A percentile compares a stretch with the other conserved stretches of the same genome.
These are phyloP conservation scores for Drosophila simulans DNA, from an alignment of 1,140 invertebrate genomes.

Conservation along the genomic window DNA sequence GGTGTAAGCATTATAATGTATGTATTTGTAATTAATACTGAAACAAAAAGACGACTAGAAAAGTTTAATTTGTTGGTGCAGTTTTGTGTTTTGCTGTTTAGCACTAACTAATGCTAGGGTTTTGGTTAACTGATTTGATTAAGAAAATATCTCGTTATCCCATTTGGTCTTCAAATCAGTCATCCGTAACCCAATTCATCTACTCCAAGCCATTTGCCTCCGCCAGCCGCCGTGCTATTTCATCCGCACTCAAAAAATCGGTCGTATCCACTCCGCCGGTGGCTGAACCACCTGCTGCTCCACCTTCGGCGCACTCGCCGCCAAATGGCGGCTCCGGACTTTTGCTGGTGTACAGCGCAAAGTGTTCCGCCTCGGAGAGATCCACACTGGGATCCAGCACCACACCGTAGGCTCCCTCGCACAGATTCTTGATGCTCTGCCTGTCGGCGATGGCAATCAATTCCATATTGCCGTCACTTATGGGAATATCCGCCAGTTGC, in stretches of 20 bases:
- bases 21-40: constrained; percentile 65
- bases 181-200: neutral
- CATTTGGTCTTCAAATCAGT: constrained; percentile 3
- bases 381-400: constrained; percentile 85
- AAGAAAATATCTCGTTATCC: too few relatives aligned
- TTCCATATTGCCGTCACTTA: constrained; percentile 84
- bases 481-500: constrained; percentile 80
- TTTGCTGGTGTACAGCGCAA: constrained; percentile 92
- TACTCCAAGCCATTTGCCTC: constrained; percentile 73
- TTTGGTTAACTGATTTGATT: constrained; percentile 19
- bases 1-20: constrained; percentile 24
- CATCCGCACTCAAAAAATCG: constrained; percentile 85
- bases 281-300: constrained; percentile 84
- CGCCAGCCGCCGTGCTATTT: constrained; percentile 73
- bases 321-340: constrained; percentile 91
- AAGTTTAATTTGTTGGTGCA: constrained; percentile 5
- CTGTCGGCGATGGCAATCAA: constrained; percentile 82
- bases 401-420: constrained; percentile 80
- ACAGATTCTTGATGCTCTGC: constrained; percentile 80
- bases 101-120: constrained; percentile 25
- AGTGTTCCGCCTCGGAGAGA: constrained; percentile 93
- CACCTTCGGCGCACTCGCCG: constrained; percentile 90
- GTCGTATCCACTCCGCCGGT: constrained; percentile 86
- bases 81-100: constrained; percentile 23
- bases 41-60: constrained; percentile 75